Conservation (phyloP, 2,113 vertebrate genomes). For the Myodes glareolus region DNA sequence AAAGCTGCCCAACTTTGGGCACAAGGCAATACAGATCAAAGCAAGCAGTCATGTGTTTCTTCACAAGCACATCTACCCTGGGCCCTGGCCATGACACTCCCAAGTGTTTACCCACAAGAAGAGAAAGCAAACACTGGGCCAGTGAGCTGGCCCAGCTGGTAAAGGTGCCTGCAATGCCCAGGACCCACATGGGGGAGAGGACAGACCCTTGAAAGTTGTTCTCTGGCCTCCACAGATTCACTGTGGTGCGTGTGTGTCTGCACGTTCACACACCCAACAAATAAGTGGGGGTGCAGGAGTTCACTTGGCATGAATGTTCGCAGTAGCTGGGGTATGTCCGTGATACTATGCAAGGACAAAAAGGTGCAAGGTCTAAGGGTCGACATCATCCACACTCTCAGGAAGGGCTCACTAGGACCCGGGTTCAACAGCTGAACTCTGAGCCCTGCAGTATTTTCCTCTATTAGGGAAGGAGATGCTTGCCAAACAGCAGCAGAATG, state of each 20-base stretch:
- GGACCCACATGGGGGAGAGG: background rate
- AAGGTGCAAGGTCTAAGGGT: background rate
- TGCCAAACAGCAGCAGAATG: background rate
- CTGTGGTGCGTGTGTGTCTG: background rate
- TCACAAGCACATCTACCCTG: background rate
- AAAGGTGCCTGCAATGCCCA: background rate
- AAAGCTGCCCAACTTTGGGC: background rate
- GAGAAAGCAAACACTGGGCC: background rate
- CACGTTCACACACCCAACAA: background rate
- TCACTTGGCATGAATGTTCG: background rate
- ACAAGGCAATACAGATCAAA: background rate
- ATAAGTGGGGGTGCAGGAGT: too few species aligned
- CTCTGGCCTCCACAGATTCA: background rate
- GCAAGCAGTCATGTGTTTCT: background rate
- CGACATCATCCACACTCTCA: background rate
- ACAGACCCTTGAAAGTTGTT: background rate
- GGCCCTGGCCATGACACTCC: too few species aligned
- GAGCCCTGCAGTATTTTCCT: background rate
- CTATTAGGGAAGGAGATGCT: too few species aligned
- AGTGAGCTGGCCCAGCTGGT: background rate
- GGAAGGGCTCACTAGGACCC: background rate
- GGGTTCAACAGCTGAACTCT: background rate
- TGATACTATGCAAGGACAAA: background rate
- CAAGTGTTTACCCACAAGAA: background rate
- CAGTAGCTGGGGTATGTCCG: accelerated